Conservation (phyloP, 2,888 invertebrate species). For the Heliconius ismenius region DNA sequence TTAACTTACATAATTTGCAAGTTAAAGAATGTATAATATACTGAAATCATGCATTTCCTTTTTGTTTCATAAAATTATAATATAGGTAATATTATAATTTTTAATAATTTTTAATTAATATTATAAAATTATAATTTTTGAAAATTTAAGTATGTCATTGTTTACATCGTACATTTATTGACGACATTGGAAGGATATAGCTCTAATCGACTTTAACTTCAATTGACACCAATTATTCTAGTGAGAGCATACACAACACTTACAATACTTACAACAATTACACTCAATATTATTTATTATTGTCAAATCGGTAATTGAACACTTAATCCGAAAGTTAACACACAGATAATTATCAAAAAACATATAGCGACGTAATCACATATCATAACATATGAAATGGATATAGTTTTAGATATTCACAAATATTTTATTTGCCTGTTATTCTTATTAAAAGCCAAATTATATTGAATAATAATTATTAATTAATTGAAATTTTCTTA, state of each 20-base stretch:
- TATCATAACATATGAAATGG: background rate
- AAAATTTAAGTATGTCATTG: background rate
- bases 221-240: constrained; percentile 34
- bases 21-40: background rate
- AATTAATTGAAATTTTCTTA: background rate
- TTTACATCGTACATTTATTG: constrained; percentile 2
- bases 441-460: background rate
- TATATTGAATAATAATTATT: background rate
- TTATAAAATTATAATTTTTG: background rate
- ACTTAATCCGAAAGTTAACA: constrained; percentile 32
- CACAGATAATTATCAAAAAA: constrained; percentile 10
- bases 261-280: constrained; percentile 47
- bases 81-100: too few species aligned
- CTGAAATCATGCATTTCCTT: background rate
- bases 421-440: background rate
- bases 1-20: background rate
- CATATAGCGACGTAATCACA: background rate
- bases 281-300: constrained; percentile 54
- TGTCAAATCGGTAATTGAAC: constrained; percentile 56
- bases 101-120: too few species aligned
- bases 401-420: background rate
- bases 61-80: background rate
- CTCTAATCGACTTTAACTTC: constrained; percentile 44
- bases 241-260: constrained; percentile 38
- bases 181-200: constrained; percentile 19